Base-by-base conservation (phyloP, 2,797 vertebrate genomes). In the Clamator glandarius region DNA sequence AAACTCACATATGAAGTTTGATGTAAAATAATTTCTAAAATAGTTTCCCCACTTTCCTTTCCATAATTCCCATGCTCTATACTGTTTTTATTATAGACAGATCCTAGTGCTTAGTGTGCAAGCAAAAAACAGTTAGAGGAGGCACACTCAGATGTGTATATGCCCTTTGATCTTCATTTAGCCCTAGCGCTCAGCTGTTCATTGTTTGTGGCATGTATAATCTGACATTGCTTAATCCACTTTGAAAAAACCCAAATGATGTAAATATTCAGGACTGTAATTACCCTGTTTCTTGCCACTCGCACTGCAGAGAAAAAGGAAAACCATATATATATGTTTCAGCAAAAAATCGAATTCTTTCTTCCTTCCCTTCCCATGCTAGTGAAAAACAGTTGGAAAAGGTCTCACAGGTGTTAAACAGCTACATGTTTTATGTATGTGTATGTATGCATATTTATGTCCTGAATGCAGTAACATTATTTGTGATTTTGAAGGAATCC, bases 161-260 rank as follows among this genome's bases (percentile, higher is more conserved):
- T 33, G 16, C 11, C 20, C 9, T 89, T 70, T 79, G 35, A 79
- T 76, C 41, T 41, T 73, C 18, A 35, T 69, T 78, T 79, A 78
- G 14, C 14, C 9, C 24, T 17, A 25, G 6, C 74, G 12, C 41
- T 63, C 61, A 73, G 18, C 17, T 62, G 5, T 73, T 78, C 18
- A 12, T 90, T 78, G 17, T 39, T 51, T 58, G 14, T 84, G 46
- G 29, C 24, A 14, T 26, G 8, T 35, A 20, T 52, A 50, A 48
- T 50, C 42, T 51, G 29, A 28, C 58, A 61, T 21, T 52, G 12
- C 11, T 87, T 63, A 44, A 69, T 75, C 10, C 35, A 17, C 29
- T 86, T 79, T 8, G 26, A 0, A 63, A 72, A 76, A 48, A 5
- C 0, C 4, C 5, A 25, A 87, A 46, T 3, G 75, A 4, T 26